These are phyloP conservation scores for Drosophila sordidula DNA, from an alignment of 2,888 invertebrate species.

Conservation along the genomic window DNA sequence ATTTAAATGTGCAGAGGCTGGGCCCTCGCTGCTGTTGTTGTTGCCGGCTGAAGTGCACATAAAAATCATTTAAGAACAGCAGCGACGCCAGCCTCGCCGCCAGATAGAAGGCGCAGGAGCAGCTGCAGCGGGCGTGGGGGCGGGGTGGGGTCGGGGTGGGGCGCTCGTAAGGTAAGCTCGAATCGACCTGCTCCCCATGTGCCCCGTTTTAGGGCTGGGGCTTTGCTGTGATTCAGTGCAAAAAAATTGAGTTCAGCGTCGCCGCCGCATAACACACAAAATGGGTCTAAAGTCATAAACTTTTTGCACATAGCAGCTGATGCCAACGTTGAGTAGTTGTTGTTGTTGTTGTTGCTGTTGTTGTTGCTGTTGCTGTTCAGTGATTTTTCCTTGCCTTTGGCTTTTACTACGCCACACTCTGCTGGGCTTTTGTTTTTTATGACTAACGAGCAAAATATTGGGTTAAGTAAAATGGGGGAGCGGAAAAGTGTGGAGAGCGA, in stretches of 20 bases:
- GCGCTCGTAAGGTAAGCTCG: constrained; percentile 56
- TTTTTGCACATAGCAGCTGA: constrained; percentile 77
- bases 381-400: constrained; percentile 78
- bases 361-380: constrained; percentile 59
- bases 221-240: constrained; percentile 60
- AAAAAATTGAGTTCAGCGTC: constrained; percentile 70
- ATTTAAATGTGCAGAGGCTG: constrained; percentile 36
- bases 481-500: too few species aligned
- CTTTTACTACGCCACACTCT: constrained; percentile 75
- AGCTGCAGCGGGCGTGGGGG: background rate
- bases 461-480: constrained; percentile 64
- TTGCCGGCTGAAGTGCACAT: constrained; percentile 69
- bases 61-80: constrained; percentile 79
- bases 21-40: constrained; percentile 21
- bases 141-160: background rate
- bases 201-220: constrained; percentile 4
- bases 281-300: constrained; percentile 82
- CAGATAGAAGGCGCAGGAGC: constrained; percentile 24
- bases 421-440: constrained; percentile 72
- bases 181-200: constrained; percentile 15
- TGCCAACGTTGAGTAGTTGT: constrained; percentile 63
- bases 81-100: constrained; percentile 45
- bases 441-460: constrained; percentile 80
- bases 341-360: constrained; percentile 37
- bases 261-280: constrained; percentile 63